phyloP scores from a whole-genome alignment of 2,797 vertebrate genomes.

The Limnodromus scolopaceus region DNA sequence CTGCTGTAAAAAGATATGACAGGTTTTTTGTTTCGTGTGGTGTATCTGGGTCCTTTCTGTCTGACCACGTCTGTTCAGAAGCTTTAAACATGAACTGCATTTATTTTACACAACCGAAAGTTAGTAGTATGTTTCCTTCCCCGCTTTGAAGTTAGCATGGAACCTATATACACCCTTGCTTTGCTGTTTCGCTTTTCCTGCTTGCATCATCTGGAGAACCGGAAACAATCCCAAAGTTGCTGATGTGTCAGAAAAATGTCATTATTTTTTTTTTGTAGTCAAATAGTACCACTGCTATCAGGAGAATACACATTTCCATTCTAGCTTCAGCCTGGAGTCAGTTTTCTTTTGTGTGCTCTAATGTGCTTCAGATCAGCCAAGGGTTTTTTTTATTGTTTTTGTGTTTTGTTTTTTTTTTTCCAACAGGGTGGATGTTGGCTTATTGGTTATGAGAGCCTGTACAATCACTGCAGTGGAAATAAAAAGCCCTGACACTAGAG shows the following conservation, averaged over 20 bases:
- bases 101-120: not conserved
- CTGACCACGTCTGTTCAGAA: not conserved
- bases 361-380: slow-evolving; percentile 38
- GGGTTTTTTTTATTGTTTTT: not conserved
- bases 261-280: not conserved
- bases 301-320: slow-evolving; percentile 1
- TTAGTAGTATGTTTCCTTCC: not conserved
- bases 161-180: not conserved
- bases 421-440: slow-evolving; percentile 6
- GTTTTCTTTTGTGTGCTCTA: slow-evolving; percentile 15
- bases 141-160: not conserved
- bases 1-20: not conserved
- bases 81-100: not conserved
- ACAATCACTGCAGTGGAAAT: slow-evolving; percentile 61
- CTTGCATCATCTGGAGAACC: not conserved
- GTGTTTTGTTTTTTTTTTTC: not conserved
- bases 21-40: not conserved
- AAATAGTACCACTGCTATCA: not conserved
- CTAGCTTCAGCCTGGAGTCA: slow-evolving; percentile 2
- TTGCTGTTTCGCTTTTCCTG: not conserved
- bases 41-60: not conserved
- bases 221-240: not conserved
- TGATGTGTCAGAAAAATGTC: not conserved
- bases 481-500: slow-evolving; percentile 64
- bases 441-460: slow-evolving; percentile 54